A percentile compares a stretch with the other conserved stretches of the same genome.
phyloP scores from a whole-genome alignment of 2,888 invertebrate genomes.

The Agonopterix arenella region DNA sequence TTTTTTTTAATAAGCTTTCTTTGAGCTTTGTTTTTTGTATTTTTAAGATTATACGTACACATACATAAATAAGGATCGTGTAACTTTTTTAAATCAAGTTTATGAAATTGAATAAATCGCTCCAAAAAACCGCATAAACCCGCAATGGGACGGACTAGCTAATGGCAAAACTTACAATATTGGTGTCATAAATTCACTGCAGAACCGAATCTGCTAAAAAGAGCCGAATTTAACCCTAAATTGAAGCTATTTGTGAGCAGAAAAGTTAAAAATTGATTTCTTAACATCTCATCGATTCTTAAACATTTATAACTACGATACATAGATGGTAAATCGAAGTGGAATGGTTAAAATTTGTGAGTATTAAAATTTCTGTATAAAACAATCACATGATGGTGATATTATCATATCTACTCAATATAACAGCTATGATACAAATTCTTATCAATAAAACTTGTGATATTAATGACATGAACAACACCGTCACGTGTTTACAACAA shows the following conservation, averaged over 20 bases:
- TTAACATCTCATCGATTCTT: no score
- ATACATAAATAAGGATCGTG: no score
- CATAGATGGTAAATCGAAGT: conserved; percentile 30
- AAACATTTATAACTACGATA: neutral
- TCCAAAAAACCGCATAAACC: conserved; percentile 26
- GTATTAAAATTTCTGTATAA: conserved; percentile 60
- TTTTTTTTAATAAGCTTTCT: no score
- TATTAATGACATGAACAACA: neutral
- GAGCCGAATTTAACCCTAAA: no score
- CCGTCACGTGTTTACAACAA: conserved; percentile 2
- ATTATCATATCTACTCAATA: neutral
- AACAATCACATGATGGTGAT: conserved; percentile 22
- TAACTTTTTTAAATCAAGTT: no score
- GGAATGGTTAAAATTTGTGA: conserved; percentile 60
- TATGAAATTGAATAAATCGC: no score
- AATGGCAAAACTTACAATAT: conserved; percentile 50
- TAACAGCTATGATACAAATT: no score
- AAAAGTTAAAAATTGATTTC: no score
- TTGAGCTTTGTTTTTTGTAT: no score
- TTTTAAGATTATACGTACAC: no score
- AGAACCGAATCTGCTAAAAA: neutral
- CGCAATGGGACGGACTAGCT: conserved; percentile 58
- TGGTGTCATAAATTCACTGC: conserved; percentile 52
- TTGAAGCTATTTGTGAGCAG: no score
- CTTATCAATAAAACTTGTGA: neutral